Evolutionary conservation across 2,888 invertebrate species (phyloP), one percentile per base, ranked within the genome.

Genomic region (Nycteola revayana): DNA sequence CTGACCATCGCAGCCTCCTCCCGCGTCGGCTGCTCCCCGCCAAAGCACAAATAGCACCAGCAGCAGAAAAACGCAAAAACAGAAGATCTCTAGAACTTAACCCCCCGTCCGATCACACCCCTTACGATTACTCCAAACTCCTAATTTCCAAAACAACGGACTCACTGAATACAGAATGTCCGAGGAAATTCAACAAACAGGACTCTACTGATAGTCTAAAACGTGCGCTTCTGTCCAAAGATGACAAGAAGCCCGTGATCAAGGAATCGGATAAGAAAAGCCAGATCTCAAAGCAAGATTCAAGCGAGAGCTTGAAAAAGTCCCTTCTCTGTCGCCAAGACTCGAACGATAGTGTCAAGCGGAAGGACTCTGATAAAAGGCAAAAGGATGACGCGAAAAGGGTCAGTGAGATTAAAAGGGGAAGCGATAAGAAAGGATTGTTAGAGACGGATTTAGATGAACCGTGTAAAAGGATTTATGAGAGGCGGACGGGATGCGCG

Each of bases 1-100:
- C 88, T 83, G 88, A 88, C 65, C 88, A 88, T 59, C 86, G 88
- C 73, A 87, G 85, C 75, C 76, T 88, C 39, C 77, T 87, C 44
- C 81, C 87, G 34, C 77, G 88, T 42, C 82, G 88, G 45, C 71
- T 88, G 57, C 75, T 88, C 28, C 86, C 88, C 23, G 81, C 64
- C 56, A 87, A 87, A 59, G 86, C 88, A 14, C 88, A 88, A 39
- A 86, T 87, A 42, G 83, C 80, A 11, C 86, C 89, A 17, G 76
- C 73, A 17, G 76, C 73, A 1, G 87, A 88, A 60, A 89, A 87
- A 49, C 74, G 78, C 40, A 85, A 83, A 43, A 88, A 89, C 61
- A 66, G 90, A 28, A 73, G 86, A 49, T 89, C 89, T 36, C 76
- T 90, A 20, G 90, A 90, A 65, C 80, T 90, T 20, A 88, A 88